phyloP scores from a whole-genome alignment of 2,888 invertebrate genomes.

The Mycalesis mineus region DNA sequence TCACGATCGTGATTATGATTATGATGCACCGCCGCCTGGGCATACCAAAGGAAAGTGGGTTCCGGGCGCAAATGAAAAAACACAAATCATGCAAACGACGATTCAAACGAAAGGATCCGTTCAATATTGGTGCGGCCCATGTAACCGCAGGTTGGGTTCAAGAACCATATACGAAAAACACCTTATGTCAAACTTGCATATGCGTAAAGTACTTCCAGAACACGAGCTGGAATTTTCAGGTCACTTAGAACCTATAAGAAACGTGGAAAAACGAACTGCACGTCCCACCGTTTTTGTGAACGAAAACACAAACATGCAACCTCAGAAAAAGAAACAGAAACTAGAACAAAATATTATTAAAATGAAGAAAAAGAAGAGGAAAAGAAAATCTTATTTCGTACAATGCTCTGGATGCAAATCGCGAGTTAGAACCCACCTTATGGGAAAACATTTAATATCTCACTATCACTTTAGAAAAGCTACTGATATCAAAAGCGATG shows the following conservation, averaged over 20 bases:
- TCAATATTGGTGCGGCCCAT: constrained; percentile 89
- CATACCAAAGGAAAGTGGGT: constrained; percentile 91
- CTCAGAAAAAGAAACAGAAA: constrained; percentile 39
- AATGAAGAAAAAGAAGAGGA: constrained; percentile 62
- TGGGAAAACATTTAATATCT: constrained; percentile 91
- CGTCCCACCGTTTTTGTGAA: constrained; percentile 59
- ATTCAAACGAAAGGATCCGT: constrained; percentile 73
- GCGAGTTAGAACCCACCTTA: constrained; percentile 81
- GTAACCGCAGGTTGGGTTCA: constrained; percentile 86
- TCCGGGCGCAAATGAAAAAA: constrained; percentile 80
- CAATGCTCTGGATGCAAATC: constrained; percentile 86
- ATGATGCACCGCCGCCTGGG: constrained; percentile 81
- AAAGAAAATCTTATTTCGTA: constrained; percentile 78
- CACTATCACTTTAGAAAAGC: constrained; percentile 90
- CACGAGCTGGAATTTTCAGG: constrained; percentile 82
- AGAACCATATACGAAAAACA: constrained; percentile 87
- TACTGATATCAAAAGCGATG: constrained; percentile 75
- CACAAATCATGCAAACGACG: constrained; percentile 74
- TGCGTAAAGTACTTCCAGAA: constrained; percentile 81
- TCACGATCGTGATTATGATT: constrained; percentile 73
- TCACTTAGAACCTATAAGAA: constrained; percentile 55
- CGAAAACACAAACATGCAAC: constrained; percentile 48
- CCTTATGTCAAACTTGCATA: constrained; percentile 84
- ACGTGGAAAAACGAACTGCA: constrained; percentile 49
- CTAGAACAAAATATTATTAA: constrained; percentile 40